A percentile compares a stretch with the other conserved stretches of the same genome.
phyloP scores from a whole-genome alignment of 2,113 vertebrate species.

The Ursus arctos region DNA sequence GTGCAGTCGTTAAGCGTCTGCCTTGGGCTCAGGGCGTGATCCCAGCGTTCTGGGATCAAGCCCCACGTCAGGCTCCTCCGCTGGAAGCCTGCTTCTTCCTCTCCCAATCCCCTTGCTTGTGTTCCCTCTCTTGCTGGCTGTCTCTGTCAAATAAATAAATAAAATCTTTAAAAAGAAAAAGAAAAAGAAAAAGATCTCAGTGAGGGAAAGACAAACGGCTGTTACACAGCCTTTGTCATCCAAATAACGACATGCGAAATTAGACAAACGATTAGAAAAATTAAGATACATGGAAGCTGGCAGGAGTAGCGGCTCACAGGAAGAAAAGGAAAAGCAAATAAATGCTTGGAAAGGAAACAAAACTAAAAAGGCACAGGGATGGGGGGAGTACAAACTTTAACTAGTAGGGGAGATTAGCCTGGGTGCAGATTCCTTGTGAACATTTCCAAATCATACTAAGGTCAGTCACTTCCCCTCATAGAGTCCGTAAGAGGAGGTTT shows the following conservation, averaged over 20 bases:
- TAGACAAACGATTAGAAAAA: not conserved
- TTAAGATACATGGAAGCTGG: not conserved
- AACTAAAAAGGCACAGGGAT: not conserved
- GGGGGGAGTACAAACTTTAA: accelerated
- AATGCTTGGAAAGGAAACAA: not conserved
- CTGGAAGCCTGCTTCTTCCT: too few relatives aligned
- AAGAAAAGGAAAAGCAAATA: not conserved
- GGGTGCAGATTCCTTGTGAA: not conserved
- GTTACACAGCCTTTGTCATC: not conserved
- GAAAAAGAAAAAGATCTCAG: not conserved
- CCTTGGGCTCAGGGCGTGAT: too few relatives aligned
- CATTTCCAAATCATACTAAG: not conserved
- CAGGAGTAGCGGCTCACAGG: not conserved
- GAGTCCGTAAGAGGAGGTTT: not conserved
- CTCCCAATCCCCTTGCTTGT: too few relatives aligned
- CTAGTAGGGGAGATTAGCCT: not conserved
- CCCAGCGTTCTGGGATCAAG: too few relatives aligned
- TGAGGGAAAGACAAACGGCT: not conserved
- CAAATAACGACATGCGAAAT: not conserved
- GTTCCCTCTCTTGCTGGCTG: too few relatives aligned
- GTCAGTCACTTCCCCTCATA: not conserved
- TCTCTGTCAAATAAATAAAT: too few relatives aligned
- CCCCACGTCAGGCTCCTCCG: too few relatives aligned
- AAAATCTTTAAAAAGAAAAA: not conserved
- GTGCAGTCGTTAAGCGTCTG: too few relatives aligned